Percentiles rank a stretch among this genome's conserved stretches.
Evolutionary conservation across 1,140 invertebrate genomes (phyloP).

Genomic region (Hyposmocoma kahamanoa): DNA sequence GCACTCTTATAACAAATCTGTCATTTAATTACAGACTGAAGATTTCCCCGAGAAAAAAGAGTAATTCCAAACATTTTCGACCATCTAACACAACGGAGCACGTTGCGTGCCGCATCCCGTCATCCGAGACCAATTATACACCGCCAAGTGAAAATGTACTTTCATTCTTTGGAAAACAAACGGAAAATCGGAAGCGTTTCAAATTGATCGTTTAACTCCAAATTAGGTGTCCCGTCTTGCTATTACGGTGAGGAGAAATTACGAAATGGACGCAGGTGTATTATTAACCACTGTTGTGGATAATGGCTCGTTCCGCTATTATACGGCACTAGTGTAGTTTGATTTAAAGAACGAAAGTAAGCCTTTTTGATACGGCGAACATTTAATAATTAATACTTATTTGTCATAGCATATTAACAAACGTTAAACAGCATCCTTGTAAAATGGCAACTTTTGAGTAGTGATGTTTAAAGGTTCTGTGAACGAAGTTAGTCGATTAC

Average conservation of each 20-base stretch:
- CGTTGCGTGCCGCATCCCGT: background rate
- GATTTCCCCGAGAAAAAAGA: no score
- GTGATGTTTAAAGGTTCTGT: no score
- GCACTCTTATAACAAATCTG: no score
- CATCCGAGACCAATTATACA: conserved; percentile 1
- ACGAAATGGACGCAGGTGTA: background rate
- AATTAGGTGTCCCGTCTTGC: conserved; percentile 7
- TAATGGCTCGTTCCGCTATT: conserved; percentile 1
- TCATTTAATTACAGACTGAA: no score
- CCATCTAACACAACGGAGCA: background rate
- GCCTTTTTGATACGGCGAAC: background rate
- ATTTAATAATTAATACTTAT: no score
- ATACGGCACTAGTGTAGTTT: background rate
- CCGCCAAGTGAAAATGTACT: conserved; percentile 17
- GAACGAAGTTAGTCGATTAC: no score
- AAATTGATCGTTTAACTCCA: conserved; percentile 5
- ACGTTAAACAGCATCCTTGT: no score
- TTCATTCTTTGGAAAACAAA: conserved; percentile 29
- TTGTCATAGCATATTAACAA: no score
- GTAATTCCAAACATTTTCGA: background rate
- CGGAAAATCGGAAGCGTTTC: conserved; percentile 28
- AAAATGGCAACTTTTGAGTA: no score
- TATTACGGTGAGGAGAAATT: conserved; percentile 4
- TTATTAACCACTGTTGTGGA: background rate
- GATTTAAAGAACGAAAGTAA: conserved; percentile 4